Base-by-base conservation (phyloP, 2,797 vertebrate species). In the Chelon auratus region DNA sequence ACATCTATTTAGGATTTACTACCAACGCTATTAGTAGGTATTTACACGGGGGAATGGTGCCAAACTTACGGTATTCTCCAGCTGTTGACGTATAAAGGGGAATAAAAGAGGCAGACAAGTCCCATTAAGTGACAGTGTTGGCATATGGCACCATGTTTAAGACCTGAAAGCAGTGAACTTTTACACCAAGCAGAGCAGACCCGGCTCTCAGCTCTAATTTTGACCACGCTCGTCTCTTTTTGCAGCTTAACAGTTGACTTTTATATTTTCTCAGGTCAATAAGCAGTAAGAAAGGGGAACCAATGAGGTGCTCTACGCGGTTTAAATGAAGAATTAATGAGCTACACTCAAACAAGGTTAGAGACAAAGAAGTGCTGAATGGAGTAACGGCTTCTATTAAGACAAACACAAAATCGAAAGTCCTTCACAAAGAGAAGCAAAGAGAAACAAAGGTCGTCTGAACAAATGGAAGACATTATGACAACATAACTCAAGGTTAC, bases 1-100 rank as follows among this genome's bases (percentile, higher is more conserved):
- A 54, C 37, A 57, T 75, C 69, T 72, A 78, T 20, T 67, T 1
- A 47, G 17, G 56, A 51, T 71, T 58, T 50, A 70, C 75, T 72
- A 84, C 24, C 6, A 61, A 26, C 56, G 57, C 54, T 65, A 60
- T 9, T 48, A 37, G 7, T 13, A 13, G 33, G 63, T 72, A 58
- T 39, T 74, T 15, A 62, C 40, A 81, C 5, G 10, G 30, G n/a
- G 37, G 20, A 43, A 82, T 18, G 20, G 17, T 40, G 64, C 9
- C 43, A 73, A 65, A 92, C 84, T 89, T 91, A 90, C 87, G 77
- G 85, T 83, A 87, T 81, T 87, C 83, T 92, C 85, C 89, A 91
- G 76, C 82, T 91, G 81, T 33, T 77, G 66, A 69, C 30, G 39
- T 69, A 67, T 57, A 62, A 68, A 82, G 54, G 12, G 30, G 39